Evolutionary conservation across 2,113 vertebrate genomes (phyloP).

Genomic region (Montifringilla adamsi): DNA sequence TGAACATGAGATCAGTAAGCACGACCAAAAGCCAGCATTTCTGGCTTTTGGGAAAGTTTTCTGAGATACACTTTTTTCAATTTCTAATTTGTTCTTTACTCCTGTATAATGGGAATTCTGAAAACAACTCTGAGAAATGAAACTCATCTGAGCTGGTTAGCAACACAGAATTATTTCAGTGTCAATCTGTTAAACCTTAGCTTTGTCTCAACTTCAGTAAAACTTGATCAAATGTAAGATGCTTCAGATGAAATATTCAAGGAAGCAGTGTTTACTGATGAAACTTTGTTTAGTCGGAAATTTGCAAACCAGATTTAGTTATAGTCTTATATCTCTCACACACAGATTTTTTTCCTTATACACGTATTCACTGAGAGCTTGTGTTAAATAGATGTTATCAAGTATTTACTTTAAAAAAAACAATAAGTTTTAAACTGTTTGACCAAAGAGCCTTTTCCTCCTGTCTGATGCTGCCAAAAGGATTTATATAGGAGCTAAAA

Average conservation of each 20-base stretch:
- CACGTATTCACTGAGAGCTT: not conserved
- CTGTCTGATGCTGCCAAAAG: conserved; percentile 28
- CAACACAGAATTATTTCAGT: not conserved
- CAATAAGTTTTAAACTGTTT: conserved; percentile 49
- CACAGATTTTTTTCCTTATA: conserved; percentile 22
- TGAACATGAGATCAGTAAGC: not conserved
- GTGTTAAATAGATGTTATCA: conserved; percentile 59
- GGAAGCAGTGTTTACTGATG: conserved; percentile 41
- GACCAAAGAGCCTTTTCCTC: conserved; percentile 45
- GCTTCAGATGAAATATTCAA: not conserved
- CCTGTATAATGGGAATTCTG: not conserved
- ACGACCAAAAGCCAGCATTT: not conserved
- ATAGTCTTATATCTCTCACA: not conserved
- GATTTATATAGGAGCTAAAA: conserved; percentile 42
- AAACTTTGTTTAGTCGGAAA: conserved; percentile 40
- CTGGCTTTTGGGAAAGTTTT: not conserved
- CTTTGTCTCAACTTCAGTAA: not conserved
- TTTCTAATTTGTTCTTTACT: not conserved
- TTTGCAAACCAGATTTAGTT: conserved; percentile 21
- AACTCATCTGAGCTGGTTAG: not conserved
- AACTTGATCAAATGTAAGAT: not conserved
- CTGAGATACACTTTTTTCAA: not conserved
- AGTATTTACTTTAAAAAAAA: conserved; percentile 42
- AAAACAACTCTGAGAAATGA: not conserved
- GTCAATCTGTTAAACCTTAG: not conserved